Evolutionary conservation across 2,797 vertebrate species (phyloP).

Genomic region (Lepilemur septentrionalis): DNA sequence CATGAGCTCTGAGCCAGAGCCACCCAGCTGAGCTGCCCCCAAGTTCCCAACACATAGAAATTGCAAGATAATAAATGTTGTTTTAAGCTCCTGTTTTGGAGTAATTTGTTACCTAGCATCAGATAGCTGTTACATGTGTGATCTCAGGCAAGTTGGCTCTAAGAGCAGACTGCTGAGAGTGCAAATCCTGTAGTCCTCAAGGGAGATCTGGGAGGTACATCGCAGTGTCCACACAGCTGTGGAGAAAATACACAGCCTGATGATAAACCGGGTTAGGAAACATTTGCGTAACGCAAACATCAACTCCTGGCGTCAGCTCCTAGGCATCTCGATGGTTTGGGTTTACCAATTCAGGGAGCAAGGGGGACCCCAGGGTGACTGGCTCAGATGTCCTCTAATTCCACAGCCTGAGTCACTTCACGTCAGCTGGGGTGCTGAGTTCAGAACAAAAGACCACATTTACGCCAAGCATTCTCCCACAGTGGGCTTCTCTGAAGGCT

Average conservation of each 20-base stretch:
- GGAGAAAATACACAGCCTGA: not conserved
- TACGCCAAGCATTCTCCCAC: not conserved
- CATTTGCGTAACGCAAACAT: not conserved
- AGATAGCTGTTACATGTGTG: not conserved
- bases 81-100: not conserved
- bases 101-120: not conserved
- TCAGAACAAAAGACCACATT: not conserved
- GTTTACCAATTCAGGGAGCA: not conserved
- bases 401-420: not conserved
- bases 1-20: not conserved
- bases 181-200: not conserved
- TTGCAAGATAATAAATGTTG: not conserved
- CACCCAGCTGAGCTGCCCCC: not conserved
- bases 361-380: not conserved
- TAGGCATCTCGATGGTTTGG: not conserved
- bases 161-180: not conserved
- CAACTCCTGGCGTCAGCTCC: not conserved
- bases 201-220: not conserved
- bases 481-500: not conserved
- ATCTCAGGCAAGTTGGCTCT: not conserved
- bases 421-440: not conserved
- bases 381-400: not conserved
- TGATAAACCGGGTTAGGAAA: not conserved
- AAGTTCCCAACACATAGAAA: not conserved
- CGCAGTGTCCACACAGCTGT: no score